Base-by-base conservation (phyloP, 2,797 vertebrate genomes). In the Rhinichthys osculus region DNA sequence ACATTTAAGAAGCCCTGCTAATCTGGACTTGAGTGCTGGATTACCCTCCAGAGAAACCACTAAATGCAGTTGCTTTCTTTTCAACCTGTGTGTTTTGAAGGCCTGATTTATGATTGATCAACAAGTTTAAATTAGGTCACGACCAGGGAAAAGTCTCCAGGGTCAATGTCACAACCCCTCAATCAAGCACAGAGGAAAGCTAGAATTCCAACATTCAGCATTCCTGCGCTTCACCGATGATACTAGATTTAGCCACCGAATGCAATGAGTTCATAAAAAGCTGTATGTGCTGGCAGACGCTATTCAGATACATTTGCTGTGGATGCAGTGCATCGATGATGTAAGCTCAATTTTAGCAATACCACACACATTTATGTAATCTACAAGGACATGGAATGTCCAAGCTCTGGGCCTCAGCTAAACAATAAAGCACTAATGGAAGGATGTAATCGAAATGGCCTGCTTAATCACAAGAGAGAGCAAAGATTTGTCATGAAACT, bases 61-160 rank as follows among this genome's bases (percentile, higher is more conserved):
- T 70, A 13, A 23, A 6, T 77, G 27, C 27, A 70, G 42, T 52
- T 38, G 9, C 79, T 69, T 81, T 81, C 30, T 52, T 71, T 57
- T 67, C 27, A 74, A 44, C 35, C 50, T 19, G 16, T 82, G 81
- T 83, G 73, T 87, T 59, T 59, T 62, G 54, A 82, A 42, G 54
- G 52, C 40, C 38, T 5, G 40, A 21, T 72, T 73, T 73, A 73
- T 82, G 54, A 73, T 62, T 72, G 73, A 77, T 57, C 44, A 14
- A 47, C 50, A 13, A 30, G 35, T 82, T 82, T 17, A 54, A 71
- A 72, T 40, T 71, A 57, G 80, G 67, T 71, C 67, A 27, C 1
- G 50, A 72, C 66, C 33, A 71, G 67, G 80, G 50, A 71, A 9
- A 72, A 52, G 47, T 57, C 50, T 82, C n/a, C 16, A 42, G 52